Conservation (phyloP, 2,113 vertebrate genomes). For the Bufo gargarizans region DNA sequence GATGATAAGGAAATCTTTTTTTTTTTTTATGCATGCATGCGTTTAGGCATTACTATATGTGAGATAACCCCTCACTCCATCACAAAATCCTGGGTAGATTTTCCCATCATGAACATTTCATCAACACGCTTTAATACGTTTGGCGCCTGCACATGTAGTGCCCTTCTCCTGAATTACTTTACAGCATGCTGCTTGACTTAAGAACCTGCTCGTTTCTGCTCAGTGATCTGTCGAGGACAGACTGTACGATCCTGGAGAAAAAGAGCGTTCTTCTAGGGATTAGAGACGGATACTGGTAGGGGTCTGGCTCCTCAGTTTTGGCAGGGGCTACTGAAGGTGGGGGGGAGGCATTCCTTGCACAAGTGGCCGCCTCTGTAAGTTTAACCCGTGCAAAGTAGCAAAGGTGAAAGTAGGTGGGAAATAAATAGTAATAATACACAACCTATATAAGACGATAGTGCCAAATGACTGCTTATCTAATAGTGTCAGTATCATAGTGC, state of each 20-base stretch:
- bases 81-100: background rate
- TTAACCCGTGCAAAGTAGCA: background rate
- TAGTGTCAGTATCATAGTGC: too few relatives aligned
- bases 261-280: conserved; percentile 17
- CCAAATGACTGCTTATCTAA: too few relatives aligned
- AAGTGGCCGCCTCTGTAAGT: background rate
- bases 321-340: background rate
- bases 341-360: background rate
- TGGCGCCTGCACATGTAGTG: background rate
- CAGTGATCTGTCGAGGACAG: background rate
- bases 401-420: background rate
- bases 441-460: too few relatives aligned
- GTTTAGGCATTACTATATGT: too few relatives aligned
- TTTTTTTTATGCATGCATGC: too few relatives aligned
- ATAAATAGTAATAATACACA: background rate
- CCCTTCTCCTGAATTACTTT: background rate
- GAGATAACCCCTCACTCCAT: too few relatives aligned
- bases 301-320: background rate
- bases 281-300: background rate
- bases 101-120: background rate
- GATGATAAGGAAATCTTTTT: too few relatives aligned
- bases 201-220: background rate
- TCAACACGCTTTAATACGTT: background rate
- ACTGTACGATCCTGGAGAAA: background rate
- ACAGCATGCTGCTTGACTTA: background rate